phyloP scores from a whole-genome alignment of 1,140 invertebrate genomes.

The Pomacea maculata region DNA sequence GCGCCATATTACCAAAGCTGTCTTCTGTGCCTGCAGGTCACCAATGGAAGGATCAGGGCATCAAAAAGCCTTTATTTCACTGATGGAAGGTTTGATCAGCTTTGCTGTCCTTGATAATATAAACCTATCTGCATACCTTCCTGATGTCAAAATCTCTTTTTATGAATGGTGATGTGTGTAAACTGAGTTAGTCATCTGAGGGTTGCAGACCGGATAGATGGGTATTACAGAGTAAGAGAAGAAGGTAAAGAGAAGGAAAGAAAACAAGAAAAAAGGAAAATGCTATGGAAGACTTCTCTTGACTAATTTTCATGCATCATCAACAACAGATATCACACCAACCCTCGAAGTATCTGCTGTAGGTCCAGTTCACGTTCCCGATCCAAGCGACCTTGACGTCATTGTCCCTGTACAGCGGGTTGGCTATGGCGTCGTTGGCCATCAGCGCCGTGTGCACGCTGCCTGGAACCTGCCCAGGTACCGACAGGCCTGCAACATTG shows the following conservation, averaged over 20 bases:
- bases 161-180: background rate
- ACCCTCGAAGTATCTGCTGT: constrained; percentile 66
- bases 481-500: constrained; percentile 9
- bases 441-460: constrained; percentile 85
- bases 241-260: background rate
- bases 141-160: background rate
- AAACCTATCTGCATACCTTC: background rate
- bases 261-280: background rate
- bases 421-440: constrained; percentile 71
- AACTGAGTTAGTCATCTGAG: background rate
- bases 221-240: background rate
- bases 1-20: background rate
- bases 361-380: constrained; percentile 80
- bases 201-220: background rate
- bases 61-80: too few species aligned
- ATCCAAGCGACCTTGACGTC: constrained; percentile 86
- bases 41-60: background rate
- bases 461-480: constrained; percentile 74
- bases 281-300: background rate
- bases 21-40: too few species aligned
- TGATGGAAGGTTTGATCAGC: too few species aligned
- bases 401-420: constrained; percentile 80
- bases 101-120: background rate
- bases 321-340: background rate
- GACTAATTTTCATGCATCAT: background rate